These are phyloP conservation scores for Andrena trimmerana DNA, from an alignment of 2,888 invertebrate species.

Conservation along the genomic window DNA sequence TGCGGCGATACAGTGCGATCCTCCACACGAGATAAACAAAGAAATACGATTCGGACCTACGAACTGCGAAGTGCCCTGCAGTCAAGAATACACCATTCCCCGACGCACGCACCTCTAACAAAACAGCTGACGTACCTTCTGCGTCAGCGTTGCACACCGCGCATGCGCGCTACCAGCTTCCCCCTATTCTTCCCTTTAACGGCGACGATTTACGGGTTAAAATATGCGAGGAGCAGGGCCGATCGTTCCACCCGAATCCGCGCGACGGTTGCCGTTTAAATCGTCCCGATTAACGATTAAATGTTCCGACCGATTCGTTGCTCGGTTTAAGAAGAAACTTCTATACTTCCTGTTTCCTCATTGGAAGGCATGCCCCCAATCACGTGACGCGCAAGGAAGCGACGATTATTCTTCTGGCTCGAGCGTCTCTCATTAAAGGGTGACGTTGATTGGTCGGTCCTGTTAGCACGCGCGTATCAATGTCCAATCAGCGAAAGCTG, in stretches of 20 bases:
- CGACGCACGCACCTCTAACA: slow-evolving; percentile 73
- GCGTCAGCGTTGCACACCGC: slow-evolving; percentile 72
- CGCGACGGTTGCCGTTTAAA: not conserved
- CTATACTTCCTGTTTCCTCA: slow-evolving; percentile 39
- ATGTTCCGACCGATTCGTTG: not conserved
- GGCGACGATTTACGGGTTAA: not conserved
- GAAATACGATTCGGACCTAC: slow-evolving; percentile 59
- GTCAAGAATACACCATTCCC: slow-evolving; percentile 72
- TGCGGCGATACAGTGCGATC: slow-evolving; percentile 34
- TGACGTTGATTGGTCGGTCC: not conserved
- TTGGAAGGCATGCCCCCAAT: slow-evolving; percentile 45
- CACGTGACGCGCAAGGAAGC: not conserved
- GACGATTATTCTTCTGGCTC: not conserved
- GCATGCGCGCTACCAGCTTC: slow-evolving; percentile 62
- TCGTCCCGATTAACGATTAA: not conserved
- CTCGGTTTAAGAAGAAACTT: not conserved
- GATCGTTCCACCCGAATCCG: not conserved
- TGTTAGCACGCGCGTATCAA: not conserved
- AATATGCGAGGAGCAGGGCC: not conserved
- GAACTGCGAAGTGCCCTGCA: slow-evolving; percentile 68
- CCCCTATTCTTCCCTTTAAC: slow-evolving; percentile 15
- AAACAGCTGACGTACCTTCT: slow-evolving; percentile 81
- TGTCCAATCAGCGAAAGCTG: not conserved
- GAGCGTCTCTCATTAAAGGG: not conserved
- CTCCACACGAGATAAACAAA: slow-evolving; percentile 69